These are phyloP conservation scores for Melieria crassipennis DNA, from an alignment of 2,888 invertebrate genomes.

Conservation along the genomic window DNA sequence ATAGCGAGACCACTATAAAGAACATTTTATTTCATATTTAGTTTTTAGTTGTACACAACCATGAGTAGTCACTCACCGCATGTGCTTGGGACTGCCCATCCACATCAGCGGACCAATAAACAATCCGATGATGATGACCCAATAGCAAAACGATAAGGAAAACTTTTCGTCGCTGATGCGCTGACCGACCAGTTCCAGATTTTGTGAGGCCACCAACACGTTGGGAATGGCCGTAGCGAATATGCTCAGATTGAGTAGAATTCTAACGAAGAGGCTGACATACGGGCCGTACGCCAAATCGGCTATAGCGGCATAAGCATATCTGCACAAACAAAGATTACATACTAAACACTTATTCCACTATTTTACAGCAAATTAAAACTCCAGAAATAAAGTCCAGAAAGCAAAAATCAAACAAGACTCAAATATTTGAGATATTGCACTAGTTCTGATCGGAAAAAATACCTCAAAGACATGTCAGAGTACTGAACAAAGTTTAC, in stretches of 20 bases:
- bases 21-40: background rate
- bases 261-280: constrained; percentile 72
- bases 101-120: constrained; percentile 84
- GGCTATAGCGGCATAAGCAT: constrained; percentile 86
- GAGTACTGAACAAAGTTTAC: no score
- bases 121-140: constrained; percentile 80
- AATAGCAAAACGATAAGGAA: constrained; percentile 81
- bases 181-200: constrained; percentile 79
- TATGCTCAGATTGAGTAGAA: constrained; percentile 78
- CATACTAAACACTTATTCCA: background rate
- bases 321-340: constrained; percentile 66
- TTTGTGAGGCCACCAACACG: constrained; percentile 82
- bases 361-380: no score
- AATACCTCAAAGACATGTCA: no score
- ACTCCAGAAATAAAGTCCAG: no score
- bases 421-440: no score
- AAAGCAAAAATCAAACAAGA: no score
- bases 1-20: constrained; percentile 66
- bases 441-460: no score
- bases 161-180: constrained; percentile 74
- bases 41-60: constrained; percentile 3
- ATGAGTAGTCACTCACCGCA: constrained; percentile 74
- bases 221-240: constrained; percentile 84
- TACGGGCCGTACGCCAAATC: constrained; percentile 78
- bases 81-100: constrained; percentile 91